Percentiles rank a stretch among this genome's conserved stretches.
Conservation (phyloP, 2,888 invertebrate genomes). For the Esperia sulphurella region DNA sequence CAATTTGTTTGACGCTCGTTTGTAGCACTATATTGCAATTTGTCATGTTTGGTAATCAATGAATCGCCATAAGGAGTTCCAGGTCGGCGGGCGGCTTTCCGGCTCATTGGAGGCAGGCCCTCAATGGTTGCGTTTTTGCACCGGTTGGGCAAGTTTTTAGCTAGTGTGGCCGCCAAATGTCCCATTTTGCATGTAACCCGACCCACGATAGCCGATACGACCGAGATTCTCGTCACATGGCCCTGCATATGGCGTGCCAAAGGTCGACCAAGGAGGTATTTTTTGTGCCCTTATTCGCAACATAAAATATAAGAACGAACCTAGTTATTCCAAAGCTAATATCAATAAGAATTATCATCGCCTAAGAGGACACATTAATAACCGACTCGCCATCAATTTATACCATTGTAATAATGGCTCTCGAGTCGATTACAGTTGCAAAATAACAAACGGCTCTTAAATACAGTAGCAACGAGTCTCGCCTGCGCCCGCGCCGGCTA, state of each 20-base stretch:
- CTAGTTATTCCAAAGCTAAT: constrained; percentile 19
- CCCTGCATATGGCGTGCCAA: constrained; percentile 57
- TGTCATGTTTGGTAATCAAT: constrained; percentile 12
- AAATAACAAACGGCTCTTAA: constrained; percentile 58
- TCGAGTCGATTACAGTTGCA: constrained; percentile 42
- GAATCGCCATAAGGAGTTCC: constrained; percentile 36
- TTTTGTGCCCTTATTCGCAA: constrained; percentile 53
- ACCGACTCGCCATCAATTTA: constrained; percentile 47
- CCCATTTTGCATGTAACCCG: constrained; percentile 53
- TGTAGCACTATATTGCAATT: no score
- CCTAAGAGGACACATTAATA: constrained; percentile 27
- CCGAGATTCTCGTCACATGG: constrained; percentile 67
- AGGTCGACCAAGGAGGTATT: constrained; percentile 67
- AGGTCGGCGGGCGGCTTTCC: constrained; percentile 37
- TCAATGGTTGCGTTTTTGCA: constrained; percentile 59
- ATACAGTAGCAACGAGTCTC: constrained; percentile 51
- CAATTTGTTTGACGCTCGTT: no score
- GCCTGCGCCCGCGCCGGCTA: constrained; percentile 24
- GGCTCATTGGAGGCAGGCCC: constrained; percentile 34
- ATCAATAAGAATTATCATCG: constrained; percentile 8
- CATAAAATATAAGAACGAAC: constrained; percentile 13
- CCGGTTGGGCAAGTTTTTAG: constrained; percentile 48
- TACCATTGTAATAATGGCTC: constrained; percentile 50
- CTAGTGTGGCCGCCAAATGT: constrained; percentile 68
- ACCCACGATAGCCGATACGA: constrained; percentile 46